Base-by-base conservation (phyloP, 2,113 vertebrate species). In the Tachysurus fulvidraco region DNA sequence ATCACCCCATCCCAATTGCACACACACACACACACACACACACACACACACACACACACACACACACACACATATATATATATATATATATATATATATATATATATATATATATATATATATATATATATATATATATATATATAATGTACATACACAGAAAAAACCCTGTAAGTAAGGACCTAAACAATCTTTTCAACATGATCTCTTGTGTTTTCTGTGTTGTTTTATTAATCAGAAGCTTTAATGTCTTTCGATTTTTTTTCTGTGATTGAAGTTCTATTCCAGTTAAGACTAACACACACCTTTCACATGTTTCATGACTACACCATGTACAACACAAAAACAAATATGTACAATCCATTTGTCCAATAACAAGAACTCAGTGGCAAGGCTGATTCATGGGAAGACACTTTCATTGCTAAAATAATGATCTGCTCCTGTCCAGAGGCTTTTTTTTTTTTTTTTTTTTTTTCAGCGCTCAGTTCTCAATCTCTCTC, bases 41-140 rank as follows among this genome's bases (percentile, higher is more conserved):
- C 36, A 55, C 41, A 65, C 3, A 79, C 5, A 64, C 25, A 54
- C 25, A 76, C 23, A 76, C 13, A 64, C 25, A 64, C 25, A 92
- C 92, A 92, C 91, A 91, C 91, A 28, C n/a, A 28, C 62, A 64
- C 62, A 60, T 2, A 60, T 11, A 87, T 2, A 46, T 12, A 59
- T 6, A 73, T 3, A 81, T n/a, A 36, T 12, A 79, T 5, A 64
- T 11, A 64, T 0, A 54, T n/a, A 80, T 6, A 65, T 44, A 41
- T 13, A 77, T 25, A 77, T 16, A 65, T 12, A 65, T 14, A 92
- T 91, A 92, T 91, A 90, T 91, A 65, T 13, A 65, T 25, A 65
- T 13, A 19, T 17, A 60, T 41, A 50, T 30, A 62, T 19, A 50
- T 23, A 87, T 16, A 44, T 25, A 57, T 19, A 71, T 13, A 81